Base-by-base conservation (phyloP, 2,888 invertebrate species). In the Drosophila heteroneura region DNA sequence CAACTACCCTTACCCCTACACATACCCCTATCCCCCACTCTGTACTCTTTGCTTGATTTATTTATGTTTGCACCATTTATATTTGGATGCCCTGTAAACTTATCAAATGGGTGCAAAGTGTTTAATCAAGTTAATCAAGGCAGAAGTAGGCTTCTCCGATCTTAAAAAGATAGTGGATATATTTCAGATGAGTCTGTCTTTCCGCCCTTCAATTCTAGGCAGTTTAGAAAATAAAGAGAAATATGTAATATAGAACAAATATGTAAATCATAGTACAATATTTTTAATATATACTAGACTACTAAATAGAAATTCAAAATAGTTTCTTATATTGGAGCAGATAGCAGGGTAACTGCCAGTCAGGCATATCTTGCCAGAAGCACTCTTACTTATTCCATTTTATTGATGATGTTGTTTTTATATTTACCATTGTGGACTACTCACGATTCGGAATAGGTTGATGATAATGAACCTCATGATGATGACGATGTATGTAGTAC, bases 61-160 rank as follows among this genome's bases (percentile, higher is more conserved):
- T 82, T 79, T 86, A 57, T 79, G 62, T 74, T 71, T 82, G 77
- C 69, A 57, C 68, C 72, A 69, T 60, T 75, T 66, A 73, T 69
- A 39, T 56, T 63, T 68, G 5, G 52, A 62, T 68, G 53, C 65
- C 58, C 73, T 44, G 44, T 12, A 30, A 30, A 19, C 57, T 41
- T 30, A 7, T 37, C 2, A 33, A 54, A 58, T 16, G 12, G 4
- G 7, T n/a, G 5, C 1, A 28, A n/a, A 14, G 57, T 5, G 19
- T 30, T 39, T 57, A 16, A 3, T 41, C n/a, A 28, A 41, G 22
- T 41, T 32, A 22, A 22, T 32, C 32, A 26, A 16, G 26, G 19
- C 10, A 5, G 5, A 28, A 28, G 16, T 1, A 0, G 4, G 7
- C 28, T 28, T 19, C 9, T 19, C 9, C 49, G 5, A 49, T 10